Conservation (phyloP, 2,888 invertebrate species). For the Incurvaria masculella region DNA sequence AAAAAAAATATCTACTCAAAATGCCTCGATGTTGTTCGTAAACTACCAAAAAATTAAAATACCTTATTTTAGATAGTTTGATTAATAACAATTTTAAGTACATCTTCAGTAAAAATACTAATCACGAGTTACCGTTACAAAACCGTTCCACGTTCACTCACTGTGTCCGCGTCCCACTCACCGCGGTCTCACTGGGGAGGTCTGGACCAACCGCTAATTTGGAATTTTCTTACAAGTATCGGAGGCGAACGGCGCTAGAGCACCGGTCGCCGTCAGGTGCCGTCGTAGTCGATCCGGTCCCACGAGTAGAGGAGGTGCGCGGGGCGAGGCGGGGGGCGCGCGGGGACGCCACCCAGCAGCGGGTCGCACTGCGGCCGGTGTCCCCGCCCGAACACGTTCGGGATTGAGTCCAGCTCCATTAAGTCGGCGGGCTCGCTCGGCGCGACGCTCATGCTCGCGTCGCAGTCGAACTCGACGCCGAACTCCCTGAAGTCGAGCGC, state of each 20-base stretch:
- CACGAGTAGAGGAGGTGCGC: slow-evolving; percentile 66
- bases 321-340: slow-evolving; percentile 63
- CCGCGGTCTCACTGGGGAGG: no score
- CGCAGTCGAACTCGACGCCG: slow-evolving; percentile 59
- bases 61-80: not conserved
- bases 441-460: slow-evolving; percentile 51
- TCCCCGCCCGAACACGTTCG: slow-evolving; percentile 46
- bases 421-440: slow-evolving; percentile 55
- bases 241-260: not conserved
- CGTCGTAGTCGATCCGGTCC: slow-evolving; percentile 75
- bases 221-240: no score
- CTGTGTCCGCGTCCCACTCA: no score
- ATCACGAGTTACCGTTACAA: not conserved
- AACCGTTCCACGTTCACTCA: no score
- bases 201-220: no score
- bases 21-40: no score
- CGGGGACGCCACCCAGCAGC: slow-evolving; percentile 63
- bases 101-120: not conserved
- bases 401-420: slow-evolving; percentile 43
- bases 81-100: not conserved
- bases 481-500: slow-evolving; percentile 61
- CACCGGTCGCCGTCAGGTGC: slow-evolving; percentile 42
- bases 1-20: not conserved
- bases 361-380: slow-evolving; percentile 65
- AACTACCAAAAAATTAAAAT: no score